Percentiles rank a stretch among this genome's conserved stretches.
Conservation (phyloP, 2,113 vertebrate species). For the Tenebrosternarchus preto region DNA sequence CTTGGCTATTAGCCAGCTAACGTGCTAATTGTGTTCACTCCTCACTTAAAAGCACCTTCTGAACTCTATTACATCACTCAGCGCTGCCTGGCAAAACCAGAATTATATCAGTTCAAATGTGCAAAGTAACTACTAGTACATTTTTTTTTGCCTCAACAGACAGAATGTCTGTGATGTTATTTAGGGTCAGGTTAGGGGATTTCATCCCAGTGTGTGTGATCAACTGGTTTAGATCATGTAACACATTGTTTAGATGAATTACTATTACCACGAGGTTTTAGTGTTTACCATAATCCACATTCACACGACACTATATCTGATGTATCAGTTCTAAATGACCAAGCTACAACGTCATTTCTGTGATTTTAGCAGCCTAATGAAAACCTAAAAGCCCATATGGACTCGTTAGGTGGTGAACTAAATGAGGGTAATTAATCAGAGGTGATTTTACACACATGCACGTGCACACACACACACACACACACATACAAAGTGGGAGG, state of each 20-base stretch:
- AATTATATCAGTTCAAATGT: too few relatives aligned
- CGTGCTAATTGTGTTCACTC: constrained; percentile 67
- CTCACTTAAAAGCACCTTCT: constrained; percentile 58
- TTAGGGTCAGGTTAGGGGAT: too few relatives aligned
- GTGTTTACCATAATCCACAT: background rate
- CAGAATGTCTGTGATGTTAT: too few relatives aligned
- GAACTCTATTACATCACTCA: constrained; percentile 28
- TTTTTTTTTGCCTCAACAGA: too few relatives aligned
- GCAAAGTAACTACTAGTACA: too few relatives aligned
- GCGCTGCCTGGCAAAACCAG: too few relatives aligned
- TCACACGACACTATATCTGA: background rate
- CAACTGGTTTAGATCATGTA: too few relatives aligned
- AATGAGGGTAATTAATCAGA: constrained; percentile 75
- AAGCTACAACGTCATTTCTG: constrained; percentile 15
- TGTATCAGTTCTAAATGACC: background rate
- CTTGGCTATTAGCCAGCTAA: constrained; percentile 66
- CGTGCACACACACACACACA: too few relatives aligned
- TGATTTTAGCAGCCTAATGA: constrained; percentile 63
- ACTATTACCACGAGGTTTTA: background rate
- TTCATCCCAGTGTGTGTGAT: too few relatives aligned
- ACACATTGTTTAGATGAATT: background rate
- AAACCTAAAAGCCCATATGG: constrained; percentile 69
- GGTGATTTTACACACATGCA: constrained; percentile 50
- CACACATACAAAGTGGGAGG: constrained; percentile 46
- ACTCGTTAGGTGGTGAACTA: constrained; percentile 66